Evolutionary conservation across 2,888 invertebrate genomes (phyloP), one percentile per base, ranked within the genome.

Genomic region (Caenorhabditis sp.): DNA sequence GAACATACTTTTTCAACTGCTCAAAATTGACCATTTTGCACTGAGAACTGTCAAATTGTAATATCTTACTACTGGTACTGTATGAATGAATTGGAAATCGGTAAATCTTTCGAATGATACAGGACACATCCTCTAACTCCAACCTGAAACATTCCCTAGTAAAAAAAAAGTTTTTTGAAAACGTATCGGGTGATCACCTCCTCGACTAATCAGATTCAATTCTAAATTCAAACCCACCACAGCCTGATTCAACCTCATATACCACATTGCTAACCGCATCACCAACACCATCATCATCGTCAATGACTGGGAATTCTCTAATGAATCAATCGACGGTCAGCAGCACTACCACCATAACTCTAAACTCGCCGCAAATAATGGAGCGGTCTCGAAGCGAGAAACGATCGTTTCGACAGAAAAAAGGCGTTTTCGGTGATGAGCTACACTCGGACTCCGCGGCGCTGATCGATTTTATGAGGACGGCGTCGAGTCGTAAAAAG

Each of bases 401-500:
- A 77, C 85, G 90, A 56, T 89, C 89, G 22, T 90, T 90, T 73
- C 89, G 90, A 41, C 86, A 87, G 61, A 85, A 86, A 38, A 76
- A 64, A 61, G 80, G 76, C 44, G 75, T 72, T 28, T 70, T 73
- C 51, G 85, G 80, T 63, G 79, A 85, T 49, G 83, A 85, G 22
- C 84, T 87, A 56, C 90, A 89, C 82, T 87, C 88, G 63, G 90
- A 88, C 73, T 85, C 88, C 51, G 88, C 90, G 19, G 90, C 90
- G 4, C 84, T 91, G 31, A 83, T 91, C 63, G 88, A 91, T 68
- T 88, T 90, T 72, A 89, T 89, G 80, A 85, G 89, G 59, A 86
- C 86, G 59, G 81, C 88, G 31, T 82, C 89, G 75, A 82, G 87
- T 58, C 77, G 85, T 51, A 85, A 82, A 38, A 87, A 86, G 83